These are phyloP conservation scores for Euura saliciscinereae DNA, from an alignment of 1,140 invertebrate species.

Conservation along the genomic window DNA sequence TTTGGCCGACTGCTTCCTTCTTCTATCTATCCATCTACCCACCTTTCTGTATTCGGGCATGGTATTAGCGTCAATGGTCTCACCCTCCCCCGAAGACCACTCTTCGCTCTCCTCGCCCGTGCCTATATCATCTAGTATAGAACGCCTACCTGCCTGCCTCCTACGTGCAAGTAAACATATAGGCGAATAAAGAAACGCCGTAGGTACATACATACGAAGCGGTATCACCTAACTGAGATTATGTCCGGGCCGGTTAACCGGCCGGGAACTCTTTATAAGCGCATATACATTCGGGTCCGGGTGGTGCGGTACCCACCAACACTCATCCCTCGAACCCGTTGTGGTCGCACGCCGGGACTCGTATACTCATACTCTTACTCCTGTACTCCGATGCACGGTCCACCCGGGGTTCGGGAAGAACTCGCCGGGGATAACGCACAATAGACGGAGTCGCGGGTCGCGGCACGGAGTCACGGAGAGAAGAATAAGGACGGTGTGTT, in stretches of 20 bases:
- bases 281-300: background rate
- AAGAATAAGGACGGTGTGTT: constrained; percentile 15
- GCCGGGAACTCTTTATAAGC: too few species aligned
- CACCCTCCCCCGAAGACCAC: background rate
- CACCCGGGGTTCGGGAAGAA: background rate
- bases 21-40: constrained; percentile 21
- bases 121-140: background rate
- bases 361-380: too few species aligned
- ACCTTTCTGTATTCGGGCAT: constrained; percentile 9
- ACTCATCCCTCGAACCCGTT: background rate
- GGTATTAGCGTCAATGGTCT: constrained; percentile 7
- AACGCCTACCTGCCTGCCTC: background rate
- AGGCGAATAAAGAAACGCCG: background rate
- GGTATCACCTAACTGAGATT: background rate
- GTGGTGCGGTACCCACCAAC: background rate
- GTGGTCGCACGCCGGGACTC: background rate
- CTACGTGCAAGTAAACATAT: constrained; percentile 5
- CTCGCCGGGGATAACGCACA: background rate
- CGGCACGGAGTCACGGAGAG: background rate
- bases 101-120: background rate
- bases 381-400: background rate
- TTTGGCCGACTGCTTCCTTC: background rate
- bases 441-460: background rate
- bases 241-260: too few species aligned
- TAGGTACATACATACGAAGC: background rate